Percentiles rank a stretch among this genome's conserved stretches.
These are phyloP conservation scores for Charadrius vociferus DNA, from an alignment of 2,113 vertebrate genomes.

Conservation along the genomic window DNA sequence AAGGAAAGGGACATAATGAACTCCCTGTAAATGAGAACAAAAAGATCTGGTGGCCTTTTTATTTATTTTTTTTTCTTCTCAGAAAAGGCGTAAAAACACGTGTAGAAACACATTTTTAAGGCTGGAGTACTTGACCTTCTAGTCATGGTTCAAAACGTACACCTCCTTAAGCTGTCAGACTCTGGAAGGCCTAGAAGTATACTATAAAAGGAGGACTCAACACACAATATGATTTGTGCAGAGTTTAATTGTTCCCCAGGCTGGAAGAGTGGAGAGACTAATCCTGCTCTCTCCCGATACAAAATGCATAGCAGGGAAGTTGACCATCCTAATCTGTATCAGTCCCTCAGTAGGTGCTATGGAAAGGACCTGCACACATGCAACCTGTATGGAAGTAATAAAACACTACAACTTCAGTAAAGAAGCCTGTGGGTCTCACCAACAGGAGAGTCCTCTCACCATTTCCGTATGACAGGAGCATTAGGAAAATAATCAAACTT, in stretches of 20 bases:
- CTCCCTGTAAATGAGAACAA: background rate
- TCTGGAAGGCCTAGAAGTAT: background rate
- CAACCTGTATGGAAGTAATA: background rate
- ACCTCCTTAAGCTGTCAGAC: background rate
- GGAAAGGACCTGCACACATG: background rate
- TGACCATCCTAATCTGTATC: background rate
- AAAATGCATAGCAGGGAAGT: background rate
- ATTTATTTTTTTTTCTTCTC: too few relatives aligned
- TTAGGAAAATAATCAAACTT: background rate
- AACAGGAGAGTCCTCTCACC: background rate
- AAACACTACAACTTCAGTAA: background rate
- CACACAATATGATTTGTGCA: accelerated
- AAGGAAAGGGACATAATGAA: background rate
- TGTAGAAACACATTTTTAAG: background rate
- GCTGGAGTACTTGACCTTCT: background rate
- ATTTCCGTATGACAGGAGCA: background rate
- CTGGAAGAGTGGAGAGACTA: background rate
- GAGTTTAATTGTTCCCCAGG: background rate
- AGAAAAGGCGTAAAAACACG: background rate
- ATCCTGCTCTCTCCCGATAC: background rate
- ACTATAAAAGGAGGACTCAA: background rate
- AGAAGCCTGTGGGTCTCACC: background rate
- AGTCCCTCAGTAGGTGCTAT: background rate
- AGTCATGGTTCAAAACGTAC: background rate
- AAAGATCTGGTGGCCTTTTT: background rate